These are phyloP conservation scores for Seriola dumerili DNA, from an alignment of 2,113 vertebrate species.

Conservation along the genomic window DNA sequence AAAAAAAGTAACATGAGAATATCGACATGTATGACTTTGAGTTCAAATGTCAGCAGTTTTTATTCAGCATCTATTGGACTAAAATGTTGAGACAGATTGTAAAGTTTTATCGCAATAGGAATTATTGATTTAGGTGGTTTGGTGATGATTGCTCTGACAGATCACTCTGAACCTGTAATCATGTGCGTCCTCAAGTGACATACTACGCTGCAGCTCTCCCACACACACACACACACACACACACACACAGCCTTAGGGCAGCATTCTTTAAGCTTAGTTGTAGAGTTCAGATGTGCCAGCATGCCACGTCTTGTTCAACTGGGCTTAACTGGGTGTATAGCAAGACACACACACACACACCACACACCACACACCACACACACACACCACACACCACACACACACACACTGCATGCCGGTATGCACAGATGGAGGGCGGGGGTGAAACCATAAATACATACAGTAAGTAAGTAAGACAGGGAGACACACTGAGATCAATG, in stretches of 20 bases:
- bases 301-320: conserved; percentile 65
- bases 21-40: not conserved
- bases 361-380: too few relatives aligned
- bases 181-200: not conserved
- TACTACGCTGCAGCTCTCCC: not conserved
- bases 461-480: conserved; percentile 1
- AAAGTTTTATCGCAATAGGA: not conserved
- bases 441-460: not conserved
- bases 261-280: conserved; percentile 67
- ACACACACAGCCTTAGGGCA: conserved; percentile 51
- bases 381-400: conserved; percentile 30
- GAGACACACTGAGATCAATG: not conserved
- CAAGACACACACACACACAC: conserved; percentile 28
- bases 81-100: not conserved
- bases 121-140: not conserved
- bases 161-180: conserved; percentile 28
- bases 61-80: not conserved
- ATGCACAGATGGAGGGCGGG: not conserved
- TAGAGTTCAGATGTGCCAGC: conserved; percentile 54
- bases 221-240: conserved; percentile 33
- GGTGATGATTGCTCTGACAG: not conserved
- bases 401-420: conserved; percentile 25
- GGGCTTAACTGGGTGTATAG: conserved; percentile 20
- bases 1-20: too few relatives aligned
- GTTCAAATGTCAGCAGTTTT: not conserved